Evolutionary conservation across 2,113 vertebrate species (phyloP).

Genomic region (Antidorcas marsupialis): DNA sequence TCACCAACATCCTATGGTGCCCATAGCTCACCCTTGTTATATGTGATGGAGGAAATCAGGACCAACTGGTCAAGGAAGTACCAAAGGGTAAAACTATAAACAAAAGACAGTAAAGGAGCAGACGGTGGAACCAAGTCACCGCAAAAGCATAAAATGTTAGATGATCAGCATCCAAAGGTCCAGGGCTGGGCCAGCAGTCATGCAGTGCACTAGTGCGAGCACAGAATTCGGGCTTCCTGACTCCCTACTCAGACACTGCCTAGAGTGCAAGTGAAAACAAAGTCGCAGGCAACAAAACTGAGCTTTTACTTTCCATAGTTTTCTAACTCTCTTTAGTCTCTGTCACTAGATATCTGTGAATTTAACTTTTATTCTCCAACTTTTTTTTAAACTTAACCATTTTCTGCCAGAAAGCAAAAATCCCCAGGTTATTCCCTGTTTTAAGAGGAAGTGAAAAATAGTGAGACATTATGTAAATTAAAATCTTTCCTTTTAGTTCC

Average conservation of each 20-base stretch:
- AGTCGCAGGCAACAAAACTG: not conserved
- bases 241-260: not conserved
- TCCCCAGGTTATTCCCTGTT: not conserved
- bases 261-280: not conserved
- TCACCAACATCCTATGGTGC: too few relatives aligned
- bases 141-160: not conserved
- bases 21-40: not conserved
- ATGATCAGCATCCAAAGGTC: not conserved
- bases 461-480: not conserved
- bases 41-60: not conserved
- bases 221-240: not conserved
- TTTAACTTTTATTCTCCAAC: not conserved
- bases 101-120: not conserved
- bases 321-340: not conserved
- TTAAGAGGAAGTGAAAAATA: constrained; percentile 34
- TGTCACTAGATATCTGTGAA: not conserved
- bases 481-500: not conserved
- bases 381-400: not conserved
- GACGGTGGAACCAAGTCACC: not conserved
- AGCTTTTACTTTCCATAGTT: not conserved
- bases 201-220: rapidly evolving
- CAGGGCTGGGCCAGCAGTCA: not conserved
- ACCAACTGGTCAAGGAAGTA: not conserved
- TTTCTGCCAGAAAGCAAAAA: not conserved
- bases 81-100: not conserved